Base-by-base conservation (phyloP, 2,113 vertebrate genomes). In the Tupaia tana region DNA sequence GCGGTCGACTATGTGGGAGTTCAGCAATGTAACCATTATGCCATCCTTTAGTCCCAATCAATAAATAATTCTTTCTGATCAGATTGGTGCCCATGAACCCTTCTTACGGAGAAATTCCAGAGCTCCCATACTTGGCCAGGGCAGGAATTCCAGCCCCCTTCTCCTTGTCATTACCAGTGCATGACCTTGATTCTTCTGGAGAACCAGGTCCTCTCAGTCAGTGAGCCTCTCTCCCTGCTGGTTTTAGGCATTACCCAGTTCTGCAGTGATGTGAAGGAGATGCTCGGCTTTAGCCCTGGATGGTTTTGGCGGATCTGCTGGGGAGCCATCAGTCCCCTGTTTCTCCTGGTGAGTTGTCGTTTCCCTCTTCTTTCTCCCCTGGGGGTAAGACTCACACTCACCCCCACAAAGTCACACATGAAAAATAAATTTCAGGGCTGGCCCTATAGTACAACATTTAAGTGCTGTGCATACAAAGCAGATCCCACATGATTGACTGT, bases 291-390 rank as follows among this genome's bases (percentile, higher is more conserved):
- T 98, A 98, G 98, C 97, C 99, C 99, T 0, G 99, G 99, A 54
- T 98, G 98, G 98, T 99, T 99, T 97, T 99, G 99, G 99, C 98
- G 98, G 97, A 96, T 99, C 93, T 99, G 99, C 98, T 99, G 99
- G 99, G 99, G 99, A 4, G 99, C 98, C 88, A 99, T 99, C 97
- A 99, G 99, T 95, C 99, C 99, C 58, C 97, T 99, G 91, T 99
- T 99, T 97, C 99, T 99, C 90, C 95, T 99, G 99, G 99, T 99
- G 96, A 99, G 99, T 98, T 96, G 84, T 54, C 25, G 59, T 90
- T 93, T 18, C 25, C 6, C 74, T 70, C 56, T 70, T 95, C 75
- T 78, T 96, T 75, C 75, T 59, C 85, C 87, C 67, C 13, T 59
- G 24, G 66, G 66, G 29, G 78, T 96, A 96, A 89, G 58, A 81